Percentiles rank a stretch among this genome's conserved stretches.
Evolutionary conservation across 1,140 invertebrate species (phyloP).

Genomic region (Hestina assimilis): DNA sequence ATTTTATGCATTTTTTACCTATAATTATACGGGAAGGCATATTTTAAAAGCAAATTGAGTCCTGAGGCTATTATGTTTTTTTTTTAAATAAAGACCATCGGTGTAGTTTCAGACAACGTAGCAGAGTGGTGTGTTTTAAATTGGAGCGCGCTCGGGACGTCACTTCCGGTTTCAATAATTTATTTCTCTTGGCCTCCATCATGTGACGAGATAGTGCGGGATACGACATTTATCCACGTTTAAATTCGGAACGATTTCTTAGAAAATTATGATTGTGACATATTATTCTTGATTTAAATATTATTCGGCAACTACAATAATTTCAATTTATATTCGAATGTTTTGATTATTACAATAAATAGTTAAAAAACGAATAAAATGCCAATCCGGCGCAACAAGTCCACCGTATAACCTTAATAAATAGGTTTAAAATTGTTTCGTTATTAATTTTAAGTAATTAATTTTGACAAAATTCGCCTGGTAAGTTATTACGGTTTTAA

Average conservation of each 20-base stretch:
- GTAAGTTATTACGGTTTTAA: too few species aligned
- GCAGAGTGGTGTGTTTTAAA: constrained; percentile 61
- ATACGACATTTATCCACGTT: constrained; percentile 69
- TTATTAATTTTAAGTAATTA: too few species aligned
- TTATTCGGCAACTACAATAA: background rate
- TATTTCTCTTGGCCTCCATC: constrained; percentile 68
- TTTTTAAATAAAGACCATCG: constrained; percentile 28
- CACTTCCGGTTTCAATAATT: constrained; percentile 76
- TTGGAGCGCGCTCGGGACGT: constrained; percentile 64
- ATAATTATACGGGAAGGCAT: constrained; percentile 11
- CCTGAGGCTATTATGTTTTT: constrained; percentile 27
- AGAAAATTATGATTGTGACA: constrained; percentile 68
- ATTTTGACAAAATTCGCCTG: too few species aligned
- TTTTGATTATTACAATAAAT: too few species aligned
- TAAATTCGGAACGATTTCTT: constrained; percentile 67
- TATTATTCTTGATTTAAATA: constrained; percentile 44
- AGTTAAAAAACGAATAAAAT: too few species aligned
- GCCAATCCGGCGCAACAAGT: too few species aligned
- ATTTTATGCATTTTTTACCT: constrained; percentile 26
- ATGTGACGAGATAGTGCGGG: constrained; percentile 61
- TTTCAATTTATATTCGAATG: too few species aligned
- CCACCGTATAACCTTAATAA: too few species aligned
- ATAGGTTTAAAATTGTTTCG: too few species aligned
- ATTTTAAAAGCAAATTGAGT: constrained; percentile 32
- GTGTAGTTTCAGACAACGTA: constrained; percentile 33